phyloP scores from a whole-genome alignment of 2,113 vertebrate species.

The Archilochus colubris region DNA sequence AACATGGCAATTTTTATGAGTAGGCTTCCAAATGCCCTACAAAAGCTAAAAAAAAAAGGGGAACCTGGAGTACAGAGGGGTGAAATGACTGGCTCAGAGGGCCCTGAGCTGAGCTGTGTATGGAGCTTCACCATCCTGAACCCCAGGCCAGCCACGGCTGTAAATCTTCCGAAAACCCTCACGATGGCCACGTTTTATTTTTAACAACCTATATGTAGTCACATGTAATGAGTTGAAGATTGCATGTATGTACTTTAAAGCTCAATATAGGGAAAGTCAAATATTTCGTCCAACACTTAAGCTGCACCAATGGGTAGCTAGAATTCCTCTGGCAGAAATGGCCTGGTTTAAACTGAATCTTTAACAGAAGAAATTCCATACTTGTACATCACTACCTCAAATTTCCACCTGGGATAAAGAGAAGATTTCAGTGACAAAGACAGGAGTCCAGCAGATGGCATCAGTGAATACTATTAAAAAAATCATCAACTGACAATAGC shows the following conservation, averaged over 20 bases:
- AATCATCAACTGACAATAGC: constrained; percentile 70
- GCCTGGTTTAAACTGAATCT: not conserved
- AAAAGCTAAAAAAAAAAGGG: not conserved
- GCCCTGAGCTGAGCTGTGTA: not conserved
- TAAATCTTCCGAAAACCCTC: not conserved
- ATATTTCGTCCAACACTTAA: not conserved
- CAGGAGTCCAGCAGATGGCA: constrained; percentile 90
- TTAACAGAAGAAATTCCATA: not conserved
- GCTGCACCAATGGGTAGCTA: not conserved
- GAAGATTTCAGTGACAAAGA: constrained; percentile 82
- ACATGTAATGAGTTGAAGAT: not conserved
- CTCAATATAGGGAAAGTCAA: not conserved
- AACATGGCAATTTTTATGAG: not conserved
- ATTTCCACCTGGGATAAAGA: constrained; percentile 81
- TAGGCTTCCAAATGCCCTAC: not conserved
- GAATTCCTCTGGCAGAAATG: not conserved
- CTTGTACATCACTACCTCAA: constrained; percentile 48
- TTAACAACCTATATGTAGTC: not conserved
- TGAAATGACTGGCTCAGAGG: not conserved
- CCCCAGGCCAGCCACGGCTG: not conserved
- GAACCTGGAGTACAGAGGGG: not conserved
- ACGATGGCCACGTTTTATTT: not conserved
- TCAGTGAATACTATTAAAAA: constrained; percentile 89
- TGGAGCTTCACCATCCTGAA: not conserved
- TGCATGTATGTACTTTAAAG: not conserved